Base-by-base conservation (phyloP, 2,113 vertebrate genomes). In the Delphinus delphis region DNA sequence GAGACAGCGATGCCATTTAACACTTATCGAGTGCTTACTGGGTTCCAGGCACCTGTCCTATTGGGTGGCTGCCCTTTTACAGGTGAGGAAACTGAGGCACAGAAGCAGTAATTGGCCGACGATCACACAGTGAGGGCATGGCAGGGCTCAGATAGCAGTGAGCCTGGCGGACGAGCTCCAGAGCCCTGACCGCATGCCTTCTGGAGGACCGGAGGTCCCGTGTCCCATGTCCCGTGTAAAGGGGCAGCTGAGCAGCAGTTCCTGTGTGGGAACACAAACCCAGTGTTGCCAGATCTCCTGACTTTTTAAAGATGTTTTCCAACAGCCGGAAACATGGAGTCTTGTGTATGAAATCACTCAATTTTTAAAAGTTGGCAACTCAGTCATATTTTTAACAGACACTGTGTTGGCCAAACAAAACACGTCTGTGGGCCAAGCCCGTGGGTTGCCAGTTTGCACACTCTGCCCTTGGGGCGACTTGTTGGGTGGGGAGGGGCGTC, bases 331-430 rank as follows among this genome's bases (percentile, higher is more conserved):
- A 96, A 95, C 67, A 63, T 28, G 71, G 79, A 87, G 65, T 90
- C 96, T 94, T 85, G 21, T 70, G 83, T 96, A 90, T 97, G 96
- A 97, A 97, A 97, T 96, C 97, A 95, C 88, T 96, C 0, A 6
- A 55, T 80, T 97, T 97, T 94, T 60, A 81, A 82, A 97, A 95
- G 82, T 36, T 97, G 98, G 96, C 96, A 95, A 90, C 68, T 47
- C 73, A 17, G 0, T 95, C 85, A 80, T 93, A 93, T 95, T 97
- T 95, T 97, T 93, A 80, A 84, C 87, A 96, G 95, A 93, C 93
- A 92, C 38, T 47, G 53, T 14, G 0, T 26, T 60, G 84, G 97
- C 98, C 97, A 97, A 97, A 97, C 97, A 91, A 93, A 98, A 97
- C 92, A 95, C 0, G 6, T 88, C 71, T 76, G 71, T 3, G 47